Evolutionary conservation across 2,888 invertebrate species (phyloP).

Genomic region (Strigamia crassipes): DNA sequence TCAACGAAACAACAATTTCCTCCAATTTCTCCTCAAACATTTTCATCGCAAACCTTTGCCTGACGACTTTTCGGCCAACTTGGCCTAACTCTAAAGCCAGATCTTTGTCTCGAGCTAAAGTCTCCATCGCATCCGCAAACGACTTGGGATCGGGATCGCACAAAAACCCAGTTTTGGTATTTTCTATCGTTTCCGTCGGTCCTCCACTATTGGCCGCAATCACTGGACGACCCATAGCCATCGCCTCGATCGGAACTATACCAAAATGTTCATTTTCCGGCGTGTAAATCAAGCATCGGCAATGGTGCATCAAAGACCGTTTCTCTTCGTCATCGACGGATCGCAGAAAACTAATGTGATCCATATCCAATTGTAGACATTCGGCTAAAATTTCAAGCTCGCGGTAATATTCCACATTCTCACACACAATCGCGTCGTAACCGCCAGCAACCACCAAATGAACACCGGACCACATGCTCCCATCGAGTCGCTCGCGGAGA

Average conservation of each 20-base stretch:
- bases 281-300: constrained; percentile 87
- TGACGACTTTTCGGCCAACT: constrained; percentile 74
- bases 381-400: constrained; percentile 73
- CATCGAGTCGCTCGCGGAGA: constrained; percentile 56
- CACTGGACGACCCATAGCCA: constrained; percentile 91
- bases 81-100: constrained; percentile 72
- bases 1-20: constrained; percentile 55
- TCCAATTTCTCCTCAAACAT: constrained; percentile 75
- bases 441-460: constrained; percentile 94
- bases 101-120: constrained; percentile 68
- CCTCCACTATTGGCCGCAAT: constrained; percentile 95
- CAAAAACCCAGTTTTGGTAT: constrained; percentile 79
- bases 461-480: constrained; percentile 57
- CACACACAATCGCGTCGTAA: constrained; percentile 83
- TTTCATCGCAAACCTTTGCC: constrained; percentile 79
- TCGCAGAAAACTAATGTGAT: constrained; percentile 79
- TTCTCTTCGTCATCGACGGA: constrained; percentile 88
- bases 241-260: constrained; percentile 97
- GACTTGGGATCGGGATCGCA: constrained; percentile 71
- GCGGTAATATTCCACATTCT: constrained; percentile 83
- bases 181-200: constrained; percentile 86
- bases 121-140: constrained; percentile 78
- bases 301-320: constrained; percentile 74
- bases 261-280: constrained; percentile 98
- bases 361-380: constrained; percentile 66